Base-by-base conservation (phyloP, 1,140 invertebrate species). In the Cephus cinctus region DNA sequence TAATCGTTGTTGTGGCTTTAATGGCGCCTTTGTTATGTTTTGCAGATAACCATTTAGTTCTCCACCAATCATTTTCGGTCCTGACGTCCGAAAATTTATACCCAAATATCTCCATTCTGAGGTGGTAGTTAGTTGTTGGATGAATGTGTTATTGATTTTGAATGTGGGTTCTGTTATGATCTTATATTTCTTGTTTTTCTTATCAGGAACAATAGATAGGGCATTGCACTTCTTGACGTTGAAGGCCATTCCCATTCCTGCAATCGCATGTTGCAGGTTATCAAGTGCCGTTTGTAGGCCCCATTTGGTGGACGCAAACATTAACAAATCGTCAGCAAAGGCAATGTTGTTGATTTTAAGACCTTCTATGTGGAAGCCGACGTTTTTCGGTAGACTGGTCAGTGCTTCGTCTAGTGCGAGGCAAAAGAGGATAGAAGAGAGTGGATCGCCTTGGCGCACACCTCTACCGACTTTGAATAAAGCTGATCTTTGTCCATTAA, bases 311-410 rank as follows among this genome's bases (percentile, higher is more conserved):
- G 55, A 53, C 15, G 59, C 32, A 8, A 75, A 20, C 5, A 73
- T 55, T 32, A 67, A 40, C n/a, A 75, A 39, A 45, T 75, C 71
- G 32, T 70, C 70, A 9, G 70, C 68, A 36, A 61, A 73, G 6
- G 63, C 69, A 12, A 73, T 40, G 5, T 54, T 40, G 2, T 54
- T 58, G 19, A 57, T 31, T 5, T 6, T 39, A 22, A 56, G 54
- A 8, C 30, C 22, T 8, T 52, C 57, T 4, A 63, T 19, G 22
- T 53, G 45, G 34, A 61, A 65, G 5, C 63, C 61, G 11, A 67
- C 46, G 3, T 52, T 52, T 2, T 46, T 34, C 4, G 62, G 59
- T 2, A 72, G 32, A 0, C 43, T 40, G 5, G 20, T 20, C 6
- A 57, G 9, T 0, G 47, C 5, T 0, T 14, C 12, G 14, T 62